Base-by-base conservation (phyloP, 2,888 invertebrate genomes). In the Ptilodon capucinus region DNA sequence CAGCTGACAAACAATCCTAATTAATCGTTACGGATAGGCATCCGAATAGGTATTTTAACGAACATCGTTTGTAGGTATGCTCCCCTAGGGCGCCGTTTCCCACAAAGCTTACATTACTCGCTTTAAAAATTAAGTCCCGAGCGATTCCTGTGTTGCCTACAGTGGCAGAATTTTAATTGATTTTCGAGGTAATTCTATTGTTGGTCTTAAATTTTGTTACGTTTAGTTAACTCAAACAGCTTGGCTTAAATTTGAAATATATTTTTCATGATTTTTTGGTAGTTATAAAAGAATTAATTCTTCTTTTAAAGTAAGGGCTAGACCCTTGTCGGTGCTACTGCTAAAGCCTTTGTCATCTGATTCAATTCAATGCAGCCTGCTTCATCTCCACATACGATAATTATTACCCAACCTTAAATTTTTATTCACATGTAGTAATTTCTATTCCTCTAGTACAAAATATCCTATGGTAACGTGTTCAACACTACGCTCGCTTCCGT, bases 11-110 rank as follows among this genome's bases (percentile, higher is more conserved):
- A 66, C 60, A 63, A 51, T 57, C 19, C 57, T 67, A 70, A 76
- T 73, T 65, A 70, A 68, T 66, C 53, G 61, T 40, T 25, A 35
- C 46, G 46, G 54, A 71, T 60, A 64, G n/a, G n/a, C n/a, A n/a
- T 47, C 64, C 76, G 82, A 83, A 83, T 83, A 81, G 77, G 75
- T 78, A 69, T 73, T 86, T 84, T 83, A 78, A 76, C 63, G 76
- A 78, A 79, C 78, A 76, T 75, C 70, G 71, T 53, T 60, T 56
- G 60, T 67, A 76, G 73, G 68, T 67, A 76, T 74, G 68, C 54
- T 51, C 62, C 84, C 79, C 79, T 40, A 51, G 78, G 77, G 84
- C 60, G 68, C 64, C 69, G 67, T 81, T 75, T 52, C 57, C 63
- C 58, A 68, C 75, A 71, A 76, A 71, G 68, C 63, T 70, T 56